phyloP scores from a whole-genome alignment of 2,888 invertebrate species.

The Spicauda simplicius region DNA sequence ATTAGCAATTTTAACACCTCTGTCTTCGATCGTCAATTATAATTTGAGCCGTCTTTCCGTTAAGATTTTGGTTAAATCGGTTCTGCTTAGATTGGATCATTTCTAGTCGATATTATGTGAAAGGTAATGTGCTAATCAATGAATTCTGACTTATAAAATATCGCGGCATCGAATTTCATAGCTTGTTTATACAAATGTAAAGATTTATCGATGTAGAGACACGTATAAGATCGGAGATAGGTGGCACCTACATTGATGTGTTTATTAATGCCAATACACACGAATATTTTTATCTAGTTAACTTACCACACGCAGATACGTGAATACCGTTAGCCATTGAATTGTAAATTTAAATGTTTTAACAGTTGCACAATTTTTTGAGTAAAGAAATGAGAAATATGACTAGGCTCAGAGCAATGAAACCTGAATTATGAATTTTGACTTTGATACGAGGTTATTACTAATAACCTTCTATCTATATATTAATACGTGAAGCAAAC shows the following conservation, averaged over 20 bases:
- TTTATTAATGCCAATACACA: slow-evolving; percentile 38
- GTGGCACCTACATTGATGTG: slow-evolving; percentile 37
- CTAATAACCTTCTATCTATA: too few relatives aligned
- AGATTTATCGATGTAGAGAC: slow-evolving; percentile 25
- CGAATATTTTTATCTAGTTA: slow-evolving; percentile 18
- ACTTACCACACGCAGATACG: slow-evolving; percentile 20
- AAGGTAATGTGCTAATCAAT: slow-evolving; percentile 41
- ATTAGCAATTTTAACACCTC: slow-evolving; percentile 55
- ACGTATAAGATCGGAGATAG: slow-evolving; percentile 23
- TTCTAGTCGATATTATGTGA: slow-evolving; percentile 38
- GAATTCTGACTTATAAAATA: slow-evolving; percentile 45
- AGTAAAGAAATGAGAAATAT: too few relatives aligned
- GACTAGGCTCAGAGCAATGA: too few relatives aligned
- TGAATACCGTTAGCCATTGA: slow-evolving; percentile 13
- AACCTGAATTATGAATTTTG: too few relatives aligned
- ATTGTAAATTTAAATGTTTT: not conserved
- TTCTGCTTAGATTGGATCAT: slow-evolving; percentile 41
- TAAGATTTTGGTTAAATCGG: slow-evolving; percentile 16
- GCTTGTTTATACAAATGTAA: slow-evolving; percentile 46
- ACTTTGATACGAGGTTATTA: too few relatives aligned
- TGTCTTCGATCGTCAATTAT: slow-evolving; percentile 35
- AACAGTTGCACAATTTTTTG: not conserved
- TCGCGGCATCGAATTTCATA: slow-evolving; percentile 49
- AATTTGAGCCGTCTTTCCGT: slow-evolving; percentile 32
- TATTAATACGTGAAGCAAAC: too few relatives aligned